These are phyloP conservation scores for Psephotus haematonotus DNA, from an alignment of 2,113 vertebrate species.

Conservation along the genomic window DNA sequence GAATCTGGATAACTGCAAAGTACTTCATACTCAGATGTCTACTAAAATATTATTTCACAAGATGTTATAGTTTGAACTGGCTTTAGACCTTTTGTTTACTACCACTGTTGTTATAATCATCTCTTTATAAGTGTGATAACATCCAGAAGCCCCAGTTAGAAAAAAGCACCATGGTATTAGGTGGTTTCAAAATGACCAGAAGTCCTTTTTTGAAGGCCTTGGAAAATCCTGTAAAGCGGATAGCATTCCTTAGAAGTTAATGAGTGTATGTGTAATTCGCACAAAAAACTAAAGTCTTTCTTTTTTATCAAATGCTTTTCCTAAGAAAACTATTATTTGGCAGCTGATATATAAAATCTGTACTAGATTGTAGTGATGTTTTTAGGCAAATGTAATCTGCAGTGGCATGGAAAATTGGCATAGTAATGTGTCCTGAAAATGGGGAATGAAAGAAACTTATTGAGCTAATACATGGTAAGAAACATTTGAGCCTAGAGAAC, in stretches of 20 bases:
- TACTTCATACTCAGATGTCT: neutral
- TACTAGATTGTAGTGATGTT: neutral
- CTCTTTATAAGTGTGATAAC: neutral
- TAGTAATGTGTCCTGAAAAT: neutral
- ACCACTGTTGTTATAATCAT: neutral
- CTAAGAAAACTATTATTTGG: constrained; percentile 6
- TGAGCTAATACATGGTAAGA: neutral
- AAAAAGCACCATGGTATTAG: neutral
- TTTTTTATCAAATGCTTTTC: neutral
- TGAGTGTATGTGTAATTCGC: neutral
- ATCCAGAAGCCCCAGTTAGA: neutral
- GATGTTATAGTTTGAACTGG: neutral
- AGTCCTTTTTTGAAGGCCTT: neutral
- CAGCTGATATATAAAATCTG: neutral
- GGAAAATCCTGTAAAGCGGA: neutral
- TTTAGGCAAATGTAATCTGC: constrained; percentile 10
- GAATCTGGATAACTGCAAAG: neutral
- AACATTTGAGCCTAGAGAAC: neutral
- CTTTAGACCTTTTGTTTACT: neutral
- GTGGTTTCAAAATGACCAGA: neutral
- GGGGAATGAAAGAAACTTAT: neutral
- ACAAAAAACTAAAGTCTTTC: neutral
- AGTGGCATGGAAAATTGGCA: neutral
- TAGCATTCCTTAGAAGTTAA: neutral
- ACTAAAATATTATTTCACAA: neutral